Base-by-base conservation (phyloP, 2,797 vertebrate species). In the Muraenolepis orangiensis region DNA sequence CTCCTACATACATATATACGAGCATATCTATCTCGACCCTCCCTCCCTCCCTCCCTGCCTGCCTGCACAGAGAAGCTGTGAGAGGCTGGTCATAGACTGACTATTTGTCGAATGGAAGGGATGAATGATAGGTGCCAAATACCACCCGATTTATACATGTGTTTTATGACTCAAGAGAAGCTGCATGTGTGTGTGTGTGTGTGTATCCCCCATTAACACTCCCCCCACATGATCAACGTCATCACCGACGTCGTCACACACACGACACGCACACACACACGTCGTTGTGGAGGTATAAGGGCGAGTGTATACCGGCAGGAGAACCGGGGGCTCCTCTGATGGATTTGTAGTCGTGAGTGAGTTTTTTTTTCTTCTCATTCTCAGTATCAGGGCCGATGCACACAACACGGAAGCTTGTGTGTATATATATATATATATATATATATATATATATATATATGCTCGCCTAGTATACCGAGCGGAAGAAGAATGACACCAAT, bases 11-110 rank as follows among this genome's bases (percentile, higher is more conserved):
- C 13, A 42, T 26, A 26, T 36, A 32, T 31, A 82, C 80, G 87
- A 79, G 87, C 85, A n/a, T n/a, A n/a, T n/a, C n/a, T n/a, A n/a
- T n/a, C n/a, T n/a, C n/a, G n/a, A n/a, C n/a, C n/a, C n/a, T n/a
- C n/a, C 82, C 84, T 51, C 18, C 46, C 46, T 51, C 46, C 46
- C 46, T 3, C 42, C 13, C 13, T 13, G 20, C 16, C 18, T 3
- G 20, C 16, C 18, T 3, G 26, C n/a, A 61, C 1, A 23, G n/a
- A 61, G 80, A 73, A n/a, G n/a, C n/a, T n/a, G n/a, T n/a, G 80
- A 83, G 82, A 78, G 79, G 79, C 89, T 87, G 86, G 86, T 77
- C 86, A 84, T 66, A 80, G 84, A 89, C 88, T 76, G 84, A 85
- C 80, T 71, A 78, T n/a, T n/a, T 81, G 85, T 84, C 85, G 80